These are phyloP conservation scores for Raja brachyura DNA, from an alignment of 2,113 vertebrate species.

Conservation along the genomic window DNA sequence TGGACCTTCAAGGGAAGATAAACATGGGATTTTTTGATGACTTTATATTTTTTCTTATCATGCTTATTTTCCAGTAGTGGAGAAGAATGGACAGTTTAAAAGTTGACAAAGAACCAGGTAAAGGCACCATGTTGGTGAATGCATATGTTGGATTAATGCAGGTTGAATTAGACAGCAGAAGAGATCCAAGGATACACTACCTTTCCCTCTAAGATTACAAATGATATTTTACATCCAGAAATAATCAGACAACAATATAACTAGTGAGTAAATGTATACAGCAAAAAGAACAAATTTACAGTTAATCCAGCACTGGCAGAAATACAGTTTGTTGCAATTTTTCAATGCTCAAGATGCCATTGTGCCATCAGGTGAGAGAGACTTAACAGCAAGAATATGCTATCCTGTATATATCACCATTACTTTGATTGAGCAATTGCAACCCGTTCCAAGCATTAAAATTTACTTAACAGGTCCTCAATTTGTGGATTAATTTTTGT, in stretches of 20 bases:
- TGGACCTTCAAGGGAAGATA: neutral
- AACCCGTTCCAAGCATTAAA: neutral
- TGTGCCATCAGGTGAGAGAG: neutral
- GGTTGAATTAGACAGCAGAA: neutral
- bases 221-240: neutral
- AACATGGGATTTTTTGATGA: neutral
- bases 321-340: neutral
- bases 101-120: neutral
- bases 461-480: neutral
- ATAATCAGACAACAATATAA: neutral
- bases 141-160: neutral
- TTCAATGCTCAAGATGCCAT: constrained; percentile 4
- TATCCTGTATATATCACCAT: neutral
- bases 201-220: neutral
- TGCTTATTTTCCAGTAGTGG: neutral
- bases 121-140: neutral
- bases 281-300: neutral
- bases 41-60: neutral
- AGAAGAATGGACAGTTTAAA: neutral
- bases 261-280: neutral
- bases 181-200: neutral
- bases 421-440: neutral
- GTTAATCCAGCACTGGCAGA: neutral
- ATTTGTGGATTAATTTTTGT: neutral
- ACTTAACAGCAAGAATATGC: neutral